Evolutionary conservation across 2,888 invertebrate genomes (phyloP), one percentile per base, ranked within the genome.

Genomic region (Sclerodermus sp.): DNA sequence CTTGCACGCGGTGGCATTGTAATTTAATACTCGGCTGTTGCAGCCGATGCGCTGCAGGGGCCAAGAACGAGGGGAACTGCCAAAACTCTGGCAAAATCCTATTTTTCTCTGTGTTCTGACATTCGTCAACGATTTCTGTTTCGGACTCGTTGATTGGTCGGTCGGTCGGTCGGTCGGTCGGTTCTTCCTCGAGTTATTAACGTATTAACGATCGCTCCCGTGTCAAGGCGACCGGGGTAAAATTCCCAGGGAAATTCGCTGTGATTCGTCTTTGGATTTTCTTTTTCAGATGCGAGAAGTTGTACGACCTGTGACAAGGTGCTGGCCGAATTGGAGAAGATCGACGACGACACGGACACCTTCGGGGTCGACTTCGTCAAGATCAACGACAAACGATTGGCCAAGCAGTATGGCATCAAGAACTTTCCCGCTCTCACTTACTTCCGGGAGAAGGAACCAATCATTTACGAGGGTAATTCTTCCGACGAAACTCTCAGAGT

Each of bases 341-440:
- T 95, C 78, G 93, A 94, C 83, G 93, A 93, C 82, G 94, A 95
- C 82, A 93, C 94, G 66, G 93, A 94, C 82, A 89, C 89, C 47
- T 94, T 94, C 79, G 94, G 94, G 72, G 93, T 95, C 71, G 93
- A 93, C 82, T 93, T 95, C 82, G 93, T 95, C 70, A 95, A 94
- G 83, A 93, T 94, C 81, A 93, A 93, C 85, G 94, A 95, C 83
- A 94, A 94, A 85, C 87, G 93, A 84, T 85, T 94, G 76, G 96
- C 96, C 65, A 94, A 95, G 79, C 93, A 95, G 77, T 92, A 95
- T 86, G 96, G 96, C 80, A 93, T 96, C 81, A 91, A 89, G 80
- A 93, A 86, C 80, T 96, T 96, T 81, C 96, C 96, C 71, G 92
- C 96, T 68, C 90, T 96, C 81, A 94, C 95, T 72, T 96, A 96